Percentiles rank a stretch among this genome's conserved stretches.
These are phyloP conservation scores for Champsocephalus esox DNA, from an alignment of 2,797 vertebrate genomes.

Conservation along the genomic window DNA sequence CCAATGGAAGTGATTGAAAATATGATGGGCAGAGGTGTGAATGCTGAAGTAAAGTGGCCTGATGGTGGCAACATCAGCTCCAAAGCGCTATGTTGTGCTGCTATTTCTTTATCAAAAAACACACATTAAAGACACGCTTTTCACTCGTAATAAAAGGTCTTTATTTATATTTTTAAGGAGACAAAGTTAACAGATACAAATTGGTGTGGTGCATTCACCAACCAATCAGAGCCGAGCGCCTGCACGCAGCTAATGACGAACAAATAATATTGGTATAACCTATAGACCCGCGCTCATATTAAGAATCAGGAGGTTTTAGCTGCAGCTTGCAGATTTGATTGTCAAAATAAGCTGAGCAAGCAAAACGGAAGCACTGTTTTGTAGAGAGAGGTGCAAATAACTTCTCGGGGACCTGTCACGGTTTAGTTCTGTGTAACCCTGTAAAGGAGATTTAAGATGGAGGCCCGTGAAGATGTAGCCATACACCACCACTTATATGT, in stretches of 20 bases:
- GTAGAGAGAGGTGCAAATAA: conserved; percentile 42
- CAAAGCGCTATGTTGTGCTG: neutral
- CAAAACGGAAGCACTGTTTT: conserved; percentile 23
- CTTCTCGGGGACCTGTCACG: conserved; percentile 85
- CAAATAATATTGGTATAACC: neutral
- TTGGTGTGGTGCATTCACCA: conserved; percentile 3
- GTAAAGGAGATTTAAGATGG: conserved; percentile 85
- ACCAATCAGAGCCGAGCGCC: conserved; percentile 18
- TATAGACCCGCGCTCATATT: neutral
- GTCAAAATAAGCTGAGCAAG: conserved; percentile 47
- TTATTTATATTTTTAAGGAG: neutral
- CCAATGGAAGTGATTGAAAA: conserved; percentile 67
- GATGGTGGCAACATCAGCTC: conserved; percentile 24
- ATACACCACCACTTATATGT: neutral
- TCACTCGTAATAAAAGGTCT: neutral
- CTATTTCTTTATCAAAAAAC: neutral
- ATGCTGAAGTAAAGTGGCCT: conserved; percentile 20
- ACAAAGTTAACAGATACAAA: neutral
- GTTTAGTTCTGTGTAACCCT: conserved; percentile 90
- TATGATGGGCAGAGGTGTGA: conserved; percentile 51
- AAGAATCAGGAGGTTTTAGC: neutral
- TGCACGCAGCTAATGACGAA: neutral
- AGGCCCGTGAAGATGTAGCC: conserved; percentile 5
- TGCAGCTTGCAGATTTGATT: conserved; percentile 28
- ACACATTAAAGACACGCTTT: no score